A percentile compares a stretch with the other conserved stretches of the same genome.
Conservation (phyloP, 2,888 invertebrate genomes). For the Spilarctia lutea region DNA sequence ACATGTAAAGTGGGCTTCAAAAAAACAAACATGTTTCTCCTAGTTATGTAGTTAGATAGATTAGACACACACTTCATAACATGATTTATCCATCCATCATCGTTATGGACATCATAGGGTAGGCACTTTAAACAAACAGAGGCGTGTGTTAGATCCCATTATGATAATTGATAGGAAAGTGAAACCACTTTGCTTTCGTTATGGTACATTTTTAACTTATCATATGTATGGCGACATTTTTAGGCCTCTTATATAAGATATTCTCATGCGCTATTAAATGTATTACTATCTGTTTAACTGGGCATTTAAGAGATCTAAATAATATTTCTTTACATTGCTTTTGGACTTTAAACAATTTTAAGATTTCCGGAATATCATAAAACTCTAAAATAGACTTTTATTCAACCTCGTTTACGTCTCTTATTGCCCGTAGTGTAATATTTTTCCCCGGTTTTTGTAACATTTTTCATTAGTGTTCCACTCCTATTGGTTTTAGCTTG, state of each 20-base stretch:
- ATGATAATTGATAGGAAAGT: conserved; percentile 74
- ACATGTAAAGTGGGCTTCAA: neutral
- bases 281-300: neutral
- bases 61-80: neutral
- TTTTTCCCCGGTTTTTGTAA: no score
- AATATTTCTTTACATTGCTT: no score
- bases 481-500: no score
- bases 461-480: no score
- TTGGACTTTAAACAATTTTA: no score
- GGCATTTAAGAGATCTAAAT: no score
- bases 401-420: no score
- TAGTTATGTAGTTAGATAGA: neutral
- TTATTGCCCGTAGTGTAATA: no score
- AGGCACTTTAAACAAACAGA: conserved; percentile 60
- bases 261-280: neutral
- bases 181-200: conserved; percentile 70
- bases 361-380: no score
- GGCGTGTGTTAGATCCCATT: conserved; percentile 54
- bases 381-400: no score
- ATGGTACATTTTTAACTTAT: conserved; percentile 6
- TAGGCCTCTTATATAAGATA: neutral
- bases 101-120: conserved; percentile 55
- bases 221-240: conserved; percentile 14
- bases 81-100: conserved; percentile 12
- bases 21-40: neutral